phyloP scores from a whole-genome alignment of 2,888 invertebrate species.

The Lacanobia oleracea region DNA sequence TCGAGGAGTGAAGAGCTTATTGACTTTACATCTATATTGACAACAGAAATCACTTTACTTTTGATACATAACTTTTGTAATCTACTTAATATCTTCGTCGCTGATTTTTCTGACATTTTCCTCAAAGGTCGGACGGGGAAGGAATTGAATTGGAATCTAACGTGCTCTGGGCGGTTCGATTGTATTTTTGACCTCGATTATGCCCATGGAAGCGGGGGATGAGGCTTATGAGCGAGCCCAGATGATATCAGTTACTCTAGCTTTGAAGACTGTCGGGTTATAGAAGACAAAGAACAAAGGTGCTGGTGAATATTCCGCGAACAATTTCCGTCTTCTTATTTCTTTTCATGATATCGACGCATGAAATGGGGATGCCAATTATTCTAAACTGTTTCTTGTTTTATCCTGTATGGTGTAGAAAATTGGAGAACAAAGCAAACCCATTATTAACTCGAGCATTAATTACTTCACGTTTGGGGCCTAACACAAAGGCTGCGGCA shows the following conservation, averaged over 20 bases:
- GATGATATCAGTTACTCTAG: background rate
- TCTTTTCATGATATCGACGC: too few relatives aligned
- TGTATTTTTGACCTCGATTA: background rate
- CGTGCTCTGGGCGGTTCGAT: background rate
- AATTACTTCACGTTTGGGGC: conserved; percentile 5
- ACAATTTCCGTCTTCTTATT: too few relatives aligned
- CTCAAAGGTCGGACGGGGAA: background rate
- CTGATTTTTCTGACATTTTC: background rate
- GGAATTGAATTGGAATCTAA: background rate
- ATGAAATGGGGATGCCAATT: background rate
- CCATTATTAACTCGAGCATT: background rate
- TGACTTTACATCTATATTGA: conserved; percentile 33
- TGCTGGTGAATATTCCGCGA: background rate
- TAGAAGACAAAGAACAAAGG: background rate
- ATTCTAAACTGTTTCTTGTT: background rate
- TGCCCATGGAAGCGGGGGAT: background rate
- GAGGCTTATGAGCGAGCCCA: background rate
- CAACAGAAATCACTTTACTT: conserved; percentile 17
- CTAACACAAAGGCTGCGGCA: conserved; percentile 1
- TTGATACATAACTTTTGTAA: conserved; percentile 6
- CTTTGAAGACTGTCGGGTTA: background rate
- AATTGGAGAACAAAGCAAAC: background rate
- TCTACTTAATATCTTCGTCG: background rate
- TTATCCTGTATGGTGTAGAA: background rate
- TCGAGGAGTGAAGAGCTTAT: conserved; percentile 27